These are phyloP conservation scores for Lepisosteus oculatus DNA, from an alignment of 2,113 vertebrate genomes.

Conservation along the genomic window DNA sequence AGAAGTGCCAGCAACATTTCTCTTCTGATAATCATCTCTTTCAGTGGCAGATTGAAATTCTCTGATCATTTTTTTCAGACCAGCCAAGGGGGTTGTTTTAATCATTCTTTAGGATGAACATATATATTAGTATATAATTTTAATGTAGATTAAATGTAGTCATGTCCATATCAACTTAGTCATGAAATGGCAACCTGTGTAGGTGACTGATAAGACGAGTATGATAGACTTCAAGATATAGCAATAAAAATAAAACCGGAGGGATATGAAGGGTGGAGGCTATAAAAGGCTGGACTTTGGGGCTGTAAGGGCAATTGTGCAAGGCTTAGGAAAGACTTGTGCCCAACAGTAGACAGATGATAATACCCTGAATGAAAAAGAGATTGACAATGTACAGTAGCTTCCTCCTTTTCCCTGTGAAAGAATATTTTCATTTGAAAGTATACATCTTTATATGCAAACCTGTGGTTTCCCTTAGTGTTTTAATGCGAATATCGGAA, in stretches of 20 bases:
- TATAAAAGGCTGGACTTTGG: conserved; percentile 1
- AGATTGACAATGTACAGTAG: background rate
- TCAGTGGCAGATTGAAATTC: background rate
- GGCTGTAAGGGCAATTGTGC: background rate
- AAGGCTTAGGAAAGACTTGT: background rate
- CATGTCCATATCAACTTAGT: background rate
- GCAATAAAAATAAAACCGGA: background rate
- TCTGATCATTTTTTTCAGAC: background rate
- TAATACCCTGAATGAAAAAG: conserved; percentile 5
- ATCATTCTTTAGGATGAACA: background rate
- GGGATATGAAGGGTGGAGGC: background rate
- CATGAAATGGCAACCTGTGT: background rate
- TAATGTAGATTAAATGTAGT: background rate
- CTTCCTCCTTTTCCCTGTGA: background rate
- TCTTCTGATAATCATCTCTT: background rate
- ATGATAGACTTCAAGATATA: conserved; percentile 10
- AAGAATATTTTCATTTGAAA: conserved; percentile 2
- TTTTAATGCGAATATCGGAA: background rate
- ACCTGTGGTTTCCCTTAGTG: background rate
- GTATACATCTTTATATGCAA: background rate
- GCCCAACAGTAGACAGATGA: background rate
- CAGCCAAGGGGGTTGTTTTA: background rate
- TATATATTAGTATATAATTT: too few relatives aligned
- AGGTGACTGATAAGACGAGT: background rate
- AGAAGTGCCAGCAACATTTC: background rate